Evolutionary conservation across 1,140 invertebrate species (phyloP).

Genomic region (Tyrophagus putrescentiae): DNA sequence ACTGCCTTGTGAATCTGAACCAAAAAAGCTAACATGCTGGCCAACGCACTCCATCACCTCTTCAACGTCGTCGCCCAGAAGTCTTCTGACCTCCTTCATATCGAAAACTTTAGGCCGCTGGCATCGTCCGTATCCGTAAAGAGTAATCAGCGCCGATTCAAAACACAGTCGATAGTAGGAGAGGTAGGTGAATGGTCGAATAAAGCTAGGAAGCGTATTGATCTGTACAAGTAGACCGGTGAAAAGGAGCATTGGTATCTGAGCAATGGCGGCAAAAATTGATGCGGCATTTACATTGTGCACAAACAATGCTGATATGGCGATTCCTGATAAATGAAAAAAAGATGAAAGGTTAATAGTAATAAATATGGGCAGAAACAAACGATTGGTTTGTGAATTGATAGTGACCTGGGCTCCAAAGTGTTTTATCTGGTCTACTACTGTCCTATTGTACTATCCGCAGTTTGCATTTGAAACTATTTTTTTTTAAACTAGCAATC

Average conservation of each 20-base stretch:
- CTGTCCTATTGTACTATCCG: too few species aligned
- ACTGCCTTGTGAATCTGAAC: neutral
- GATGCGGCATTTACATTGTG: conserved; percentile 43
- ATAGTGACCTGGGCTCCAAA: too few species aligned
- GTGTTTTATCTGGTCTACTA: too few species aligned
- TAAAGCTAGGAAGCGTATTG: conserved; percentile 72
- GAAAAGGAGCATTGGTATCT: conserved; percentile 72
- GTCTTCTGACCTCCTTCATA: neutral
- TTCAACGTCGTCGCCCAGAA: conserved; percentile 14
- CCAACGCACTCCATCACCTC: conserved; percentile 10
- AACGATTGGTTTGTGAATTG: too few species aligned
- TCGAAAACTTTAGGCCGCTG: neutral
- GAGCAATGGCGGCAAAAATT: conserved; percentile 71
- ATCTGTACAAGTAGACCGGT: conserved; percentile 82
- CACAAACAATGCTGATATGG: conserved; percentile 16
- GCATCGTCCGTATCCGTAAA: conserved; percentile 70
- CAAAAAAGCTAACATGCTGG: neutral
- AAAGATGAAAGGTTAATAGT: neutral
- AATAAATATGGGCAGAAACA: too few species aligned
- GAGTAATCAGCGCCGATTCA: conserved; percentile 71
- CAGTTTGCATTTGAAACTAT: too few species aligned
- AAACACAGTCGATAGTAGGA: conserved; percentile 82
- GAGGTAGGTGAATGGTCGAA: conserved; percentile 52
- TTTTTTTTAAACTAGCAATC: too few species aligned
- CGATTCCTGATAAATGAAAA: neutral